These are phyloP conservation scores for Rhea pennata DNA, from an alignment of 2,113 vertebrate genomes.

Conservation along the genomic window DNA sequence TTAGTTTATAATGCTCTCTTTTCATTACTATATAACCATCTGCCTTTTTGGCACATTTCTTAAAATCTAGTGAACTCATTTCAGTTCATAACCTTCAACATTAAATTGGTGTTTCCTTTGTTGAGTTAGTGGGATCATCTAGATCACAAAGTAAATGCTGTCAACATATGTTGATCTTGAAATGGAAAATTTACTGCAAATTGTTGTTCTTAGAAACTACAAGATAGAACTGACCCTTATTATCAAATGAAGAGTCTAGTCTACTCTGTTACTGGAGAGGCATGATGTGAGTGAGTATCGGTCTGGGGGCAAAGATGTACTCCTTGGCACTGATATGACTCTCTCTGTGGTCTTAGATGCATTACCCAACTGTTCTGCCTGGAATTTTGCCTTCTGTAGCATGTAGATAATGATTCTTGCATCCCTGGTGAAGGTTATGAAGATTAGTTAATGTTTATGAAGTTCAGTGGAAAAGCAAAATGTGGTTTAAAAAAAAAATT, in stretches of 20 bases:
- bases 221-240: background rate
- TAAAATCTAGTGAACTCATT: slow-evolving; percentile 12
- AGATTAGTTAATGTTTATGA: background rate
- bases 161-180: background rate
- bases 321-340: background rate
- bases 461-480: background rate
- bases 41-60: slow-evolving; percentile 41
- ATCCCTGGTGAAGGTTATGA: background rate
- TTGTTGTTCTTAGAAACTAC: background rate
- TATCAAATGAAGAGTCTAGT: background rate
- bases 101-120: background rate
- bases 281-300: background rate
- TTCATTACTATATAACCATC: slow-evolving; percentile 59
- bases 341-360: background rate
- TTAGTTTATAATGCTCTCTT: slow-evolving; percentile 55
- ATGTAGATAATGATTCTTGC: background rate
- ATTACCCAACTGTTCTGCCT: background rate
- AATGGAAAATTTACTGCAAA: background rate
- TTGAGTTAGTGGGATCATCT: background rate
- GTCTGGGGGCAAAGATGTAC: background rate
- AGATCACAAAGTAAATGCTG: background rate
- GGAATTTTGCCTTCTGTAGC: background rate
- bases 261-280: background rate
- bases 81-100: background rate
- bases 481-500: background rate